Evolutionary conservation across 1,140 invertebrate species (phyloP), one percentile per base, ranked within the genome.

Genomic region (Popillia japonica): DNA sequence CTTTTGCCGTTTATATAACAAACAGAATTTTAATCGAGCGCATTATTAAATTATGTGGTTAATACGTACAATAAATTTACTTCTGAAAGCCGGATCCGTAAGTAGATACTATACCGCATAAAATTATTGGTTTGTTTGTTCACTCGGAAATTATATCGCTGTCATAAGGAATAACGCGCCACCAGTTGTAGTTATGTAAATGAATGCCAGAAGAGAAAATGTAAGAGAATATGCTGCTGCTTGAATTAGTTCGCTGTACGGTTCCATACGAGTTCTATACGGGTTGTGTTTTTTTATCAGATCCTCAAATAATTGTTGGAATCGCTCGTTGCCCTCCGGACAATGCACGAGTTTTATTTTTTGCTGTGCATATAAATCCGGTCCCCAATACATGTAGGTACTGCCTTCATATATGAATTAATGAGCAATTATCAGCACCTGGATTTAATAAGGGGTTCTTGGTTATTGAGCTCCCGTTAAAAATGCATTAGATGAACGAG

Each of bases 261-360:
- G 9, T 27, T 6, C 22, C 61, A 6, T 17, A 9, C 22, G 8
- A 1, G 61, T 34, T 68, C 22, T 27, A 22, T 68, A 68, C 23
- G 61, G 61, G 22, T 34, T 34, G 17, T 27, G 61, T 4, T 68
- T 68, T n/a, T 55, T 68, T 68, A 68, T 68, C 61, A 68, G 27
- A 68, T 23, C 22, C 14, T 34, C 61, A 68, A 68, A 68, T 68
- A 68, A 68, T 68, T 68, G 61, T 68, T 34, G 61, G 22, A 68
- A 68, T 68, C 61, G 11, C 61, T 22, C 22, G 22, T 55, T 68
- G 61, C 61, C 61, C 22, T 68, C 61, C 6, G 61, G 61, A 68
- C 61, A 68, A 68, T 68, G 61, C 20, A 23, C 22, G 22, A n/a
- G 61, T 68, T 68, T 68, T 7, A 7, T 68, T 68, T 68, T 68